phyloP scores from a whole-genome alignment of 2,888 invertebrate genomes.

The Abrostola tripartita region DNA sequence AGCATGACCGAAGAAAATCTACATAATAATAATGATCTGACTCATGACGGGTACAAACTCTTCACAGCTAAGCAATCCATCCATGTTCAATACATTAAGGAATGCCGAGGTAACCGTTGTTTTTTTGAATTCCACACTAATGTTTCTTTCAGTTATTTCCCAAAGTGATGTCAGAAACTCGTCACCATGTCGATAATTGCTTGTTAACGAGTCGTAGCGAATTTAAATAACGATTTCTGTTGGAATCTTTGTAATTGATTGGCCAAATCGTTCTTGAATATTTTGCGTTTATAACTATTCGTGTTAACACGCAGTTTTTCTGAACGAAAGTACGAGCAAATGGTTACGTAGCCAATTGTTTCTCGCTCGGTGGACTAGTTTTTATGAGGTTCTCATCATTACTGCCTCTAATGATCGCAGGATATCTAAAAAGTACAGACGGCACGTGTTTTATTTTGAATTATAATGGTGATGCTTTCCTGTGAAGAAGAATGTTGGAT shows the following conservation, averaged over 20 bases:
- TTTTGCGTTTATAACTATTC: slow-evolving; percentile 34
- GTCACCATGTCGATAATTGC: slow-evolving; percentile 57
- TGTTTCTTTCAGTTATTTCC: slow-evolving; percentile 52
- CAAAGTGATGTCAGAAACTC: slow-evolving; percentile 66
- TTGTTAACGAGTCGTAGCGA: slow-evolving; percentile 48
- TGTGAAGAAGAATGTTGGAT: slow-evolving; percentile 34
- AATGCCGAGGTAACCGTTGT: slow-evolving; percentile 67
- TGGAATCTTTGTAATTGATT: slow-evolving; percentile 52
- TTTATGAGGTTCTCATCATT: slow-evolving; percentile 69
- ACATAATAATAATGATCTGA: slow-evolving; percentile 69
- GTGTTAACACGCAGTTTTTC: slow-evolving; percentile 46
- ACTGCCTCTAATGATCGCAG: slow-evolving; percentile 64
- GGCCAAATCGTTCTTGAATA: slow-evolving; percentile 38
- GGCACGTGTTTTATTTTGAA: slow-evolving; percentile 61
- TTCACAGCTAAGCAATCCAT: slow-evolving; percentile 56
- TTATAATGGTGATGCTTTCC: slow-evolving; percentile 35
- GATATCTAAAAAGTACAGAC: slow-evolving; percentile 60
- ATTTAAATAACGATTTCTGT: slow-evolving; percentile 56
- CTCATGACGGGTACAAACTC: slow-evolving; percentile 48
- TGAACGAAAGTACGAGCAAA: slow-evolving; percentile 54
- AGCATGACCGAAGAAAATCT: slow-evolving; percentile 63
- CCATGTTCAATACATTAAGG: slow-evolving; percentile 58
- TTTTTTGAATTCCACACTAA: slow-evolving; percentile 55
- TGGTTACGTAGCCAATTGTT: slow-evolving; percentile 65
- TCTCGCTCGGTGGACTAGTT: slow-evolving; percentile 65